Percentiles rank a stretch among this genome's conserved stretches.
These are phyloP conservation scores for Erythrocercus mccallii DNA, from an alignment of 2,113 vertebrate genomes.

Conservation along the genomic window DNA sequence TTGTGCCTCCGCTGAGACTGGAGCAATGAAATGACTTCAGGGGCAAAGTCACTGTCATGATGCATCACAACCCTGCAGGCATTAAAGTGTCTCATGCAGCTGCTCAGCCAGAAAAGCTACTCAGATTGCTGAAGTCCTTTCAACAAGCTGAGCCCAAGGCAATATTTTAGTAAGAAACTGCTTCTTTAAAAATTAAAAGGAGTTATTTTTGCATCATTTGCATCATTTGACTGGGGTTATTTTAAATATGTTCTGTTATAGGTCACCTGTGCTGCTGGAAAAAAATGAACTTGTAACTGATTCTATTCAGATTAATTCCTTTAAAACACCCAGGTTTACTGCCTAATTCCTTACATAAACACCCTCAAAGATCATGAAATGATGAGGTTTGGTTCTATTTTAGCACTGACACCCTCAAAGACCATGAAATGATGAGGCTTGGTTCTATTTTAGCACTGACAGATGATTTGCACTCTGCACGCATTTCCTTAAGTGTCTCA, in stretches of 20 bases:
- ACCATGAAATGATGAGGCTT: not conserved
- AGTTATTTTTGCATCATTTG: conserved; percentile 22
- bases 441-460: not conserved
- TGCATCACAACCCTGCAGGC: conserved; percentile 20
- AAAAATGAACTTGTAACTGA: not conserved
- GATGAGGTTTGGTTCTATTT: not conserved
- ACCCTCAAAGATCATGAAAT: not conserved
- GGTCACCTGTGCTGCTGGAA: not conserved
- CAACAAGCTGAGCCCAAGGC: conserved; percentile 31
- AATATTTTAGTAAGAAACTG: conserved; percentile 19
- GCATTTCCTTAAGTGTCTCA: not conserved
- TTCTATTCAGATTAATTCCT: not conserved
- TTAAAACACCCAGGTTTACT: not conserved
- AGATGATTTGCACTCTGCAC: not conserved
- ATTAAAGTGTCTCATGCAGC: not conserved
- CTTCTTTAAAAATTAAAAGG: conserved; percentile 53
- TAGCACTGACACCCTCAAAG: not conserved
- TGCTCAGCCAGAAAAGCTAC: conserved; percentile 33
- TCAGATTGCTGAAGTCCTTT: not conserved
- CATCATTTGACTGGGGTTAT: conserved; percentile 5
- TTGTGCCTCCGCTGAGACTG: not conserved
- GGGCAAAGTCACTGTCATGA: conserved; percentile 17
- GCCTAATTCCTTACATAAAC: not conserved
- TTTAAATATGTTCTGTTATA: not conserved
- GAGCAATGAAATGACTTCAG: not conserved